Conservation (phyloP, 2,797 vertebrate genomes). For the Taenioides sp. region DNA sequence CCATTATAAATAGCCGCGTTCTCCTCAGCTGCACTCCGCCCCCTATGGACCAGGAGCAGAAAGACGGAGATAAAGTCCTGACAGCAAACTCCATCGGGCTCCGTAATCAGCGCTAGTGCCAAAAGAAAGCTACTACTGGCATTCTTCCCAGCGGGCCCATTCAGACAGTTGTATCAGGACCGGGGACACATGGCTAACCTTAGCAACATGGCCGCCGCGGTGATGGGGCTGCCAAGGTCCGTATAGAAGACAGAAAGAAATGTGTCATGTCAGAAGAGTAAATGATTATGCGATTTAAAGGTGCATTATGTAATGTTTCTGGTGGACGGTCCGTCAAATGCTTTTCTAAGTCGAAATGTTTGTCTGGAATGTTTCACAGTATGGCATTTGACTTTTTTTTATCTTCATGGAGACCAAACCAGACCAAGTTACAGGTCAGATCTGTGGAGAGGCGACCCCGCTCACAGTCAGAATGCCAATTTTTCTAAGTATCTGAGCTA, state of each 20-base stretch:
- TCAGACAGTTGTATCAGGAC: slow-evolving; percentile 12
- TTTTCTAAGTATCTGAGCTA: too few species aligned
- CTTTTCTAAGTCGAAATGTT: too few species aligned
- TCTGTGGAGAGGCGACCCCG: too few species aligned
- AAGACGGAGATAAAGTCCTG: slow-evolving; percentile 11
- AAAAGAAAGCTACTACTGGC: slow-evolving; percentile 22
- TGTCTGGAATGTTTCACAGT: too few species aligned
- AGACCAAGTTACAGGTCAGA: too few species aligned
- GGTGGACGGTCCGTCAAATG: too few species aligned
- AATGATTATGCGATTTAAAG: too few species aligned
- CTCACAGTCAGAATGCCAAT: too few species aligned
- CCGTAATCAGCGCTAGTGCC: slow-evolving; percentile 12
- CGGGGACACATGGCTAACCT: slow-evolving; percentile 3
- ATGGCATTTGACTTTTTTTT: too few species aligned
- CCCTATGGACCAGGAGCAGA: slow-evolving; percentile 2
- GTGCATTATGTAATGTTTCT: background rate
- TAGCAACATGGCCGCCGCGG: background rate
- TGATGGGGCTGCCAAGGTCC: background rate
- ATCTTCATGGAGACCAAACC: too few species aligned
- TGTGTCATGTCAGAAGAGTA: background rate
- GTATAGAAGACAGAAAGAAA: background rate
- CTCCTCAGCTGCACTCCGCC: slow-evolving; percentile 5
- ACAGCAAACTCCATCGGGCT: slow-evolving; percentile 22
- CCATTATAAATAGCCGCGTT: background rate
- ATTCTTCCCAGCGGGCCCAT: slow-evolving; percentile 14